Evolutionary conservation across 2,113 vertebrate genomes (phyloP), one percentile per base, ranked within the genome.

Genomic region (Heteronetta atricapilla): DNA sequence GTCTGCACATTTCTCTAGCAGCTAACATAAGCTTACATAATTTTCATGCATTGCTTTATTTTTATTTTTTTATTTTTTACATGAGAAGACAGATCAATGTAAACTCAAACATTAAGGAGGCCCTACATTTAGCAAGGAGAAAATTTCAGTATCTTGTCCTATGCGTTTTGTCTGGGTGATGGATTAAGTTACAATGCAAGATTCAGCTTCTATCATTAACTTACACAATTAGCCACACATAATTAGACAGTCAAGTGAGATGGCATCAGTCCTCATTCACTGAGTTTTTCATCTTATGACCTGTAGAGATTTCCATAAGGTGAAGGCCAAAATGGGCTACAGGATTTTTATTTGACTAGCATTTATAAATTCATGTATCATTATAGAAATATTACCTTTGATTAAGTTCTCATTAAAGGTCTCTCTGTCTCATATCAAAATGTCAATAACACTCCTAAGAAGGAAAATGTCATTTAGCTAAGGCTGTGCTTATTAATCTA

Each of bases 331-430:
- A 96, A 92, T 94, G 82, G 85, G 96, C 87, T 81, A 80, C 78
- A 94, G 94, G 93, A 96, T 97, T 98, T 98, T 98, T 98, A 98
- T 98, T 98, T 98, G 98, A 98, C 97, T 98, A 99, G 98, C 98
- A 99, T 99, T 97, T 98, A 98, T 98, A 93, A 98, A 98, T 97
- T 97, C 98, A 98, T 98, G 97, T 97, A 97, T 97, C 90, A 97
- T 98, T 98, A 96, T 89, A 96, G 82, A 98, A 97, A 97, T 93
- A 97, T 98, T 98, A 98, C 87, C 96, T 98, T 96, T 97, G 95
- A 98, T 92, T 97, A 93, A 97, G 86, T 96, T 94, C 77, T 97
- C 96, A 97, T 96, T 98, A 97, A 96, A 97, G 86, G 79, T 95
- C 86, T 96, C 83, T 96, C 76, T 96, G 79, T 64, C 91, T 97